Evolutionary conservation across 2,888 invertebrate species (phyloP).

Genomic region (Lepidocyrtoides sp.): DNA sequence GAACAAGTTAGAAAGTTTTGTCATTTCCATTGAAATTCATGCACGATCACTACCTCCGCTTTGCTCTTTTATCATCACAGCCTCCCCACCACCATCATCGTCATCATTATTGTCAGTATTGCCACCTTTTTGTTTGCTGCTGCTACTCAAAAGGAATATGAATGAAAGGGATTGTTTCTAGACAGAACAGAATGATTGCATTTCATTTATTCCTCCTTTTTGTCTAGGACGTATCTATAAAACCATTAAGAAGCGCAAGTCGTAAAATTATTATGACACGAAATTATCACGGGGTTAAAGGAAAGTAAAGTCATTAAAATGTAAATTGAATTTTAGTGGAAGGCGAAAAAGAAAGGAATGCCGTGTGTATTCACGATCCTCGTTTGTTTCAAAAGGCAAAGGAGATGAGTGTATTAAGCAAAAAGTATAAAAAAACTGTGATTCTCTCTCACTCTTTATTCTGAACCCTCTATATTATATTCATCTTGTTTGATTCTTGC

Average conservation of each 20-base stretch:
- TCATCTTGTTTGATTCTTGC: neutral
- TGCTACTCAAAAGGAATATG: conserved; percentile 24
- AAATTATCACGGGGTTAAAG: conserved; percentile 73
- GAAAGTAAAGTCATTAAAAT: conserved; percentile 79
- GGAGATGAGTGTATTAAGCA: neutral
- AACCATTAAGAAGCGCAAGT: conserved; percentile 54
- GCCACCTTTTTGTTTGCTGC: neutral
- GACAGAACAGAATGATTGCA: neutral
- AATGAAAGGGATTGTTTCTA: conserved; percentile 23
- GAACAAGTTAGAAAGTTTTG: conserved; percentile 40
- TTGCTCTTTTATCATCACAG: neutral
- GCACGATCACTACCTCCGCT: conserved; percentile 35
- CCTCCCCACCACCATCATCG: neutral
- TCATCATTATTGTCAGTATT: neutral
- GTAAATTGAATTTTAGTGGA: conserved; percentile 74
- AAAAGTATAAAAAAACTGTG: conserved; percentile 13
- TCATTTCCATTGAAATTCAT: conserved; percentile 55
- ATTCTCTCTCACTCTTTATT: neutral
- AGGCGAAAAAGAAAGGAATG: conserved; percentile 45
- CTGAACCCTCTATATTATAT: neutral
- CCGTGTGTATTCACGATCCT: neutral
- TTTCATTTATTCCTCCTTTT: conserved; percentile 4
- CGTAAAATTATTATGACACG: conserved; percentile 74
- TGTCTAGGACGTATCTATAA: conserved; percentile 38
- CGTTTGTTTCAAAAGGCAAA: neutral